These are phyloP conservation scores for Artibeus jamaicensis DNA, from an alignment of 2,797 vertebrate species.

Conservation along the genomic window DNA sequence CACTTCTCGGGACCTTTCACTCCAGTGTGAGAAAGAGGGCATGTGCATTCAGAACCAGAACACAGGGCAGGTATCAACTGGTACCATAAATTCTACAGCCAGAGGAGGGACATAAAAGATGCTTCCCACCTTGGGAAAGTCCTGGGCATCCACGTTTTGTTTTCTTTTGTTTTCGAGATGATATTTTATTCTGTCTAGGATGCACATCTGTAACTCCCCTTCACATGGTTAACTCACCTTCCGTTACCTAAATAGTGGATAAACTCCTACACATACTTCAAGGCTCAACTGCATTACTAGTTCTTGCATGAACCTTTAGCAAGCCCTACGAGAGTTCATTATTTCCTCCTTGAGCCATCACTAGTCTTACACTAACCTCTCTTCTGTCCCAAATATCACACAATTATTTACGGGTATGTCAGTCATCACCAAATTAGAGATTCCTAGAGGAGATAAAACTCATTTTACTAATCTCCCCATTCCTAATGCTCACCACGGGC, in stretches of 20 bases:
- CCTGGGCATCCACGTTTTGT: rapidly evolving
- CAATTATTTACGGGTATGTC: background rate
- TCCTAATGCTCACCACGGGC: background rate
- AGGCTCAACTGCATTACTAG: background rate
- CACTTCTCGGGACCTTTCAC: background rate
- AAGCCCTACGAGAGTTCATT: background rate
- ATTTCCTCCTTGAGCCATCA: background rate
- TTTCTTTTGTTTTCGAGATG: background rate
- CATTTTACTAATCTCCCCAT: background rate
- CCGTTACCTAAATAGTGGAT: background rate
- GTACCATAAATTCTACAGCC: background rate
- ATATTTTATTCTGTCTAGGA: background rate
- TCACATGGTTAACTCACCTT: background rate
- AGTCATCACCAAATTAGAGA: background rate
- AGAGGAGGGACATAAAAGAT: background rate
- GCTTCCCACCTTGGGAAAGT: rapidly evolving
- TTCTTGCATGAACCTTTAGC: background rate
- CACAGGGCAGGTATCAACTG: background rate
- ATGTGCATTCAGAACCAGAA: background rate
- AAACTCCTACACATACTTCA: background rate
- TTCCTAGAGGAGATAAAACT: background rate
- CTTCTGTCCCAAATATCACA: background rate
- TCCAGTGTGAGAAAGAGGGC: background rate
- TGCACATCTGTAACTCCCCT: background rate
- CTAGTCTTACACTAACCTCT: background rate